Evolutionary conservation across 2,888 invertebrate genomes (phyloP).

Genomic region (Cataglyphis rosenhaueri): DNA sequence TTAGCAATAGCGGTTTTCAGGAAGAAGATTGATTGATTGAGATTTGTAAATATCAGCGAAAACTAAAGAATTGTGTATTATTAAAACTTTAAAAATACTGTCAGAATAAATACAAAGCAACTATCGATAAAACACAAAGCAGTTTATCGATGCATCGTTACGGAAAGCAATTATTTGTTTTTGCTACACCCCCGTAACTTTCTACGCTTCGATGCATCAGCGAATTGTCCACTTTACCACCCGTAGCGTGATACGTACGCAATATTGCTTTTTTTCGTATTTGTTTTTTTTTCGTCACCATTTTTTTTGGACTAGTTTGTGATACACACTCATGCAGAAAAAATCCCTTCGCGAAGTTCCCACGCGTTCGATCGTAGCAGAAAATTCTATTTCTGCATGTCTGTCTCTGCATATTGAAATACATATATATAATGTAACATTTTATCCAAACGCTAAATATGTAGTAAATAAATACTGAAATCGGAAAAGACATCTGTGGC

Average conservation of each 20-base stretch:
- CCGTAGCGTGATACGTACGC: conserved; percentile 39
- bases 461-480: conserved; percentile 28
- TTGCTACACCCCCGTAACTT: conserved; percentile 62
- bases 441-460: conserved; percentile 23
- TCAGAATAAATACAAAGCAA: conserved; percentile 47
- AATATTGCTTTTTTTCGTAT: conserved; percentile 52
- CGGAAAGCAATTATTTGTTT: conserved; percentile 74
- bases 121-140: conserved; percentile 52
- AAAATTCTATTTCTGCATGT: conserved; percentile 25
- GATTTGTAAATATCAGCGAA: background rate
- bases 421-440: background rate
- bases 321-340: conserved; percentile 40
- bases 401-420: background rate
- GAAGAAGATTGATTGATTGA: background rate
- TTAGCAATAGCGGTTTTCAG: background rate
- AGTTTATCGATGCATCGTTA: conserved; percentile 64
- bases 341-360: conserved; percentile 49
- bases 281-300: conserved; percentile 41
- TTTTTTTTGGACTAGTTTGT: conserved; percentile 46
- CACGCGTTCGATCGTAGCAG: conserved; percentile 38
- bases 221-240: conserved; percentile 59
- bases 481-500: conserved; percentile 11
- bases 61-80: conserved; percentile 3
- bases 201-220: conserved; percentile 59
- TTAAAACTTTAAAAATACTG: conserved; percentile 48